These are phyloP conservation scores for Crax fasciolata DNA, from an alignment of 2,797 vertebrate genomes.

Conservation along the genomic window DNA sequence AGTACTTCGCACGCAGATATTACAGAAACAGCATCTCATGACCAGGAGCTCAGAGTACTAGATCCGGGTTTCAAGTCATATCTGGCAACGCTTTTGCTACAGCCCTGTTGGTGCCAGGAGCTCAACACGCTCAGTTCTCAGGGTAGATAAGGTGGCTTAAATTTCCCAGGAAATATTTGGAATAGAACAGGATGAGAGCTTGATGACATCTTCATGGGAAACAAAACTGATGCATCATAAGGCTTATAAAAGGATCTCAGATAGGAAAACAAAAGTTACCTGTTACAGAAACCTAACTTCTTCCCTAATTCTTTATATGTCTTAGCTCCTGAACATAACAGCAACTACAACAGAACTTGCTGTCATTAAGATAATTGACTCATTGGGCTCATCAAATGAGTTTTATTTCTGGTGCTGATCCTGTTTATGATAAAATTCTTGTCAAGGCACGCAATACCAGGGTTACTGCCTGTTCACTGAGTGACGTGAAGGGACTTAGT, in stretches of 20 bases:
- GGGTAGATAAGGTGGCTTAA: background rate
- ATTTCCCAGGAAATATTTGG: background rate
- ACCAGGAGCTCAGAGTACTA: background rate
- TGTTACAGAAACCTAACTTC: background rate
- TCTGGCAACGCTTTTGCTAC: background rate
- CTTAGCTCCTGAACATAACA: background rate
- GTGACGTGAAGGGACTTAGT: background rate
- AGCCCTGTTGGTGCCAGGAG: background rate
- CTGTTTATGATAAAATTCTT: constrained; percentile 25
- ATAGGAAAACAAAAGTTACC: background rate
- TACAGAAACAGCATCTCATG: background rate
- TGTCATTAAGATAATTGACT: background rate
- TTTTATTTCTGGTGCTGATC: constrained; percentile 2
- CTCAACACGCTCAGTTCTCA: background rate
- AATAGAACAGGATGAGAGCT: background rate
- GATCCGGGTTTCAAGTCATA: background rate
- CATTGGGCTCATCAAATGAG: constrained; percentile 9
- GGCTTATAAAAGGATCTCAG: background rate
- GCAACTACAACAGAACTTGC: background rate
- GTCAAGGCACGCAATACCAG: background rate
- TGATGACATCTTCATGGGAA: background rate
- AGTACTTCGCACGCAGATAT: background rate
- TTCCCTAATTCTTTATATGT: background rate
- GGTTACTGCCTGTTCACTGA: constrained; percentile 21
- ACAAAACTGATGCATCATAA: background rate